Percentiles rank a stretch among this genome's conserved stretches.
Conservation (phyloP, 2,888 invertebrate species). For the Brachypterus glaber region DNA sequence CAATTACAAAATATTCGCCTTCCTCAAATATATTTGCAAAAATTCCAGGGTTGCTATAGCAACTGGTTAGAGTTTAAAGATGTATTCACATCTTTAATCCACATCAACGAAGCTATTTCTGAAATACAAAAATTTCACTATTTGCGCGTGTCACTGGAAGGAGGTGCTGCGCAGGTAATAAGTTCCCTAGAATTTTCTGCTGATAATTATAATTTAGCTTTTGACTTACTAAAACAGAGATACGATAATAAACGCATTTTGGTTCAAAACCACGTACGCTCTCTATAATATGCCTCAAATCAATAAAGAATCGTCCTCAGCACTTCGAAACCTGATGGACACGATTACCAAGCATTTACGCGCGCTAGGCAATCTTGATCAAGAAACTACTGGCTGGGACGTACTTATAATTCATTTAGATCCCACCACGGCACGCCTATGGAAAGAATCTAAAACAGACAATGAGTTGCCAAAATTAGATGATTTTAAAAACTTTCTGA, state of each 20-base stretch:
- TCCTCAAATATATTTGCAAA: too few species aligned
- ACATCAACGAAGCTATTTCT: constrained; percentile 8
- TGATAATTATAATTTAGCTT: constrained; percentile 12
- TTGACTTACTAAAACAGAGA: constrained; percentile 9
- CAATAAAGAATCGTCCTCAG: constrained; percentile 2
- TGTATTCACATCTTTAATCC: constrained; percentile 13
- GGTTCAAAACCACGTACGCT: constrained; percentile 10
- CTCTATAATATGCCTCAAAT: constrained; percentile 6
- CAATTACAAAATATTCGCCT: too few species aligned
- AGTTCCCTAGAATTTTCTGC: constrained; percentile 11
- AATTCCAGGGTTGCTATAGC: constrained; percentile 9
- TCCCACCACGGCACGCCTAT: constrained; percentile 2
- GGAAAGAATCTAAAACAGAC: constrained; percentile 1
- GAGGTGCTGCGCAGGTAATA: constrained; percentile 10
- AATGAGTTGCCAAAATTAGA: not conserved
- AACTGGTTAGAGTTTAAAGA: constrained; percentile 12
- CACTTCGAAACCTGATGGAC: constrained; percentile 6
- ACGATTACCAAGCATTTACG: constrained; percentile 6
- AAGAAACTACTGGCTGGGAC: not conserved
- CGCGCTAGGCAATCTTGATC: constrained; percentile 6
- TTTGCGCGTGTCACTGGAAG: constrained; percentile 9
- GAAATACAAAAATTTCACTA: constrained; percentile 16
- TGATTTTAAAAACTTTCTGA: constrained; percentile 2
- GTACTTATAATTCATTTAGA: not conserved
- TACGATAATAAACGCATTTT: constrained; percentile 12